Conservation (phyloP, 2,888 invertebrate genomes). For the Atherix ibis region DNA sequence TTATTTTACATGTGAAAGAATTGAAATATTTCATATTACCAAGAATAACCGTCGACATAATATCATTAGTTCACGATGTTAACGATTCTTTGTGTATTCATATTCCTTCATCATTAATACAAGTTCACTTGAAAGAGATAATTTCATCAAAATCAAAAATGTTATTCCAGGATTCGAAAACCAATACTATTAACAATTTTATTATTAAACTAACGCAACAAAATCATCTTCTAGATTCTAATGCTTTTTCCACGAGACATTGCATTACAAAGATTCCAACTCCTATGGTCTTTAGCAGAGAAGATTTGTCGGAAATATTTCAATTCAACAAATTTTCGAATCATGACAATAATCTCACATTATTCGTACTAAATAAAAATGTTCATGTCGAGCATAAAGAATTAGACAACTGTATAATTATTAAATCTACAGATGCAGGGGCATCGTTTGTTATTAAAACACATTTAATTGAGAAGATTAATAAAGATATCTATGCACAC, state of each 20-base stretch:
- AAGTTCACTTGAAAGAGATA: too few relatives aligned
- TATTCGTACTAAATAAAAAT: constrained; percentile 8
- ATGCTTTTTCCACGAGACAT: too few relatives aligned
- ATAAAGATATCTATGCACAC: constrained; percentile 1
- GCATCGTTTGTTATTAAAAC: constrained; percentile 8
- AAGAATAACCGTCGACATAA: constrained; percentile 6
- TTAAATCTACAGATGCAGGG: constrained; percentile 7
- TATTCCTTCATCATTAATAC: too few relatives aligned
- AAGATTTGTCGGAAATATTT: constrained; percentile 8
- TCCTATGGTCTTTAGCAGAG: constrained; percentile 6
- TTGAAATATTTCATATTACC: constrained; percentile 4
- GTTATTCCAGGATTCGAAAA: too few relatives aligned
- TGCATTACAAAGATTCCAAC: too few relatives aligned
- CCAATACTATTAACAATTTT: too few relatives aligned
- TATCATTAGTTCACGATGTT: constrained; percentile 6
- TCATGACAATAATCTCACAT: not conserved
- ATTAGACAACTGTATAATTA: constrained; percentile 7
- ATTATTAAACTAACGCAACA: too few relatives aligned
- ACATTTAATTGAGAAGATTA: not conserved
- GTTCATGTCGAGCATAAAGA: constrained; percentile 7
- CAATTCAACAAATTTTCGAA: not conserved
- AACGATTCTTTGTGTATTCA: constrained; percentile 7
- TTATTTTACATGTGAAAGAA: constrained; percentile 7
- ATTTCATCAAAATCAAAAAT: too few relatives aligned
- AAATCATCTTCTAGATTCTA: too few relatives aligned